A percentile compares a stretch with the other conserved stretches of the same genome.
These are phyloP conservation scores for Syndactyla subalaris DNA, from an alignment of 2,797 vertebrate genomes.

Conservation along the genomic window DNA sequence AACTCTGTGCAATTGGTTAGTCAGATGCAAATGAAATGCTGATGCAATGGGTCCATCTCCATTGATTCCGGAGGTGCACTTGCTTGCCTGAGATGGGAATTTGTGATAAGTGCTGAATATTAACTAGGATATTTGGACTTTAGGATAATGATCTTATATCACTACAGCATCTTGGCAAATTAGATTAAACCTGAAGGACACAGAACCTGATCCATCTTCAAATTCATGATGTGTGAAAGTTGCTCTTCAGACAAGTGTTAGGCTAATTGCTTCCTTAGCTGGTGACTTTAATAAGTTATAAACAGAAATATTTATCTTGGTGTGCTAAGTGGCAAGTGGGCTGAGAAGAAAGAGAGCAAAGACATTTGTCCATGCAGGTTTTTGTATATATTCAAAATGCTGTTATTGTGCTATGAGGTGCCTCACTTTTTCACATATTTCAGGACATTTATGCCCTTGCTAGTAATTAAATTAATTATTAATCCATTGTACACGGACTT, in stretches of 20 bases:
- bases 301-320: conserved; percentile 57
- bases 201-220: conserved; percentile 36
- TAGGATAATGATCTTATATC: conserved; percentile 7
- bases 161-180: conserved; percentile 11
- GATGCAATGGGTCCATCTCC: background rate
- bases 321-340: conserved; percentile 37
- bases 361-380: background rate
- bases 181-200: conserved; percentile 60
- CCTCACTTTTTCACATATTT: background rate
- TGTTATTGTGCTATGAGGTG: background rate
- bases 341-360: background rate
- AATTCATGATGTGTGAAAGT: conserved; percentile 68
- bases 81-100: background rate
- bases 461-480: conserved; percentile 78
- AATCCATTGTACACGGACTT: conserved; percentile 76
- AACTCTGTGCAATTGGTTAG: background rate
- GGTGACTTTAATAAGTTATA: conserved; percentile 66
- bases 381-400: conserved; percentile 28
- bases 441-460: conserved; percentile 5
- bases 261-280: conserved; percentile 70
- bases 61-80: background rate
- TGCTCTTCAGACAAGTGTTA: conserved; percentile 53
- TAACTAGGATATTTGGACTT: conserved; percentile 21
- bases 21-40: background rate
- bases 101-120: conserved; percentile 6